Evolutionary conservation across 2,113 vertebrate species (phyloP).

Genomic region (Cebus imitator): DNA sequence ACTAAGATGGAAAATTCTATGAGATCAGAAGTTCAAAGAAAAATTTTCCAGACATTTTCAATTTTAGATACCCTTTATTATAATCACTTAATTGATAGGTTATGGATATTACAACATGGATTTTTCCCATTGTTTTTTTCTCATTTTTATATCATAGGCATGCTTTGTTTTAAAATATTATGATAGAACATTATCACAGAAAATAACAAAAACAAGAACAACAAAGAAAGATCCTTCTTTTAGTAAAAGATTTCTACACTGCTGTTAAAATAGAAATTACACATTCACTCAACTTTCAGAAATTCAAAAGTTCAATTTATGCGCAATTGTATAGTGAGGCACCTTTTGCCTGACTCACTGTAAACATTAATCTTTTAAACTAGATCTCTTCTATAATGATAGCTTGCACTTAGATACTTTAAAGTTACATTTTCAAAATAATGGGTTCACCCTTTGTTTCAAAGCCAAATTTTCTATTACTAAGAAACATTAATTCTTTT

Average conservation of each 20-base stretch:
- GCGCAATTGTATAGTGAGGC: neutral
- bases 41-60: neutral
- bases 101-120: neutral
- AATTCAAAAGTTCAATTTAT: neutral
- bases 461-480: neutral
- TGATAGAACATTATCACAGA: neutral
- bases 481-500: neutral
- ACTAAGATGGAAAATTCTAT: neutral
- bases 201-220: neutral
- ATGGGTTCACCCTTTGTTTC: neutral
- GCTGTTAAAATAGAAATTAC: neutral
- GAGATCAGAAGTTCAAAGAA: neutral
- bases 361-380: neutral
- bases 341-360: neutral
- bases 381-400: neutral
- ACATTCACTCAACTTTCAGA: neutral
- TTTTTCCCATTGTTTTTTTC: neutral
- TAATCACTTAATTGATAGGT: neutral
- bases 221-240: neutral
- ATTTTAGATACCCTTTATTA: neutral
- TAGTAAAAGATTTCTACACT: neutral
- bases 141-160: neutral
- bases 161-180: neutral
- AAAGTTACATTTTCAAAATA: neutral
- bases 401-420: neutral